phyloP scores from a whole-genome alignment of 2,113 vertebrate species.

The Channa maculata region DNA sequence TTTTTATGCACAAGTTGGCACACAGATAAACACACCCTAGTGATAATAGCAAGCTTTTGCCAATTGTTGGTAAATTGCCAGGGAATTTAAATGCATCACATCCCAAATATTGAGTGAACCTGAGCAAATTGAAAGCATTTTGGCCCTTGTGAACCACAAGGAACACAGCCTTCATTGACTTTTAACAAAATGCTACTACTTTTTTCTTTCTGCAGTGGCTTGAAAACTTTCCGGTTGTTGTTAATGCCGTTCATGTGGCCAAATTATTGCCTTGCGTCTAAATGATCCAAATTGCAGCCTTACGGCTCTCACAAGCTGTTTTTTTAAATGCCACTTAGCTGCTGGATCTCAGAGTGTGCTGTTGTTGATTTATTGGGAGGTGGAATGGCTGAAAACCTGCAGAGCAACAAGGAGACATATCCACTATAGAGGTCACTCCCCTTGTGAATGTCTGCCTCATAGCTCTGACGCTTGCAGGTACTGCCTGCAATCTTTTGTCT shows the following conservation, averaged over 20 bases:
- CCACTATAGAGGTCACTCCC: constrained; percentile 69
- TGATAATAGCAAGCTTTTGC: constrained; percentile 43
- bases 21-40: constrained; percentile 24
- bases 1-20: constrained; percentile 47
- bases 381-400: constrained; percentile 67
- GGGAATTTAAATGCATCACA: constrained; percentile 54
- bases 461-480: constrained; percentile 53
- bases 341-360: constrained; percentile 69
- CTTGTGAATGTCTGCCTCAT: constrained; percentile 54
- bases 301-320: constrained; percentile 72
- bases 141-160: constrained; percentile 33
- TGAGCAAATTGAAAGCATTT: constrained; percentile 46
- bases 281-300: constrained; percentile 75
- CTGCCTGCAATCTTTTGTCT: constrained; percentile 69
- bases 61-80: constrained; percentile 48
- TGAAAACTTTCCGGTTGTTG: constrained; percentile 66
- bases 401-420: constrained; percentile 70
- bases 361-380: constrained; percentile 77
- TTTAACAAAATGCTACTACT: constrained; percentile 49
- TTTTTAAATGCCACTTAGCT: constrained; percentile 81
- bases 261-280: constrained; percentile 77
- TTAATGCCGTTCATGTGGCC: constrained; percentile 74
- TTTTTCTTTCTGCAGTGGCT: constrained; percentile 52
- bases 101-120: constrained; percentile 40
- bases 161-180: constrained; percentile 47